phyloP scores from a whole-genome alignment of 1,140 invertebrate genomes.

The Paraescarpia echinospica region DNA sequence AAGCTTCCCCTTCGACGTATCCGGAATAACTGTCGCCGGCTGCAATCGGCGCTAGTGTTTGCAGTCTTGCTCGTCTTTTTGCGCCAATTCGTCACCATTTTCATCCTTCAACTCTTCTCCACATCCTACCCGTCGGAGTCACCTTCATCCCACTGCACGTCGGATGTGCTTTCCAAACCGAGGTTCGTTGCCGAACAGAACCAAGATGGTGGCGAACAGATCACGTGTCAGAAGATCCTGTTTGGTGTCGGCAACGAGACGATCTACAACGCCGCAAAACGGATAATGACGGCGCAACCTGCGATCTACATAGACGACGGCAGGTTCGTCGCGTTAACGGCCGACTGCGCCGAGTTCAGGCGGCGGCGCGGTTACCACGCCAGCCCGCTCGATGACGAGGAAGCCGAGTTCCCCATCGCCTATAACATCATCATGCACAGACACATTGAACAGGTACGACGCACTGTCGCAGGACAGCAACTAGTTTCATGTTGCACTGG shows the following conservation, averaged over 20 bases:
- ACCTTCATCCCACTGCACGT: background rate
- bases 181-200: background rate
- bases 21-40: background rate
- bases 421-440: constrained; percentile 28
- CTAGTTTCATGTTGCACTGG: no score
- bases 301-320: background rate
- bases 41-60: background rate
- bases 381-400: constrained; percentile 15
- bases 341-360: constrained; percentile 29
- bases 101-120: background rate
- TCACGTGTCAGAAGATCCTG: background rate
- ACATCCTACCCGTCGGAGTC: background rate
- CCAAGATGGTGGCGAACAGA: background rate
- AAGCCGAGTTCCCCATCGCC: constrained; percentile 28
- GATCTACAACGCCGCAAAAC: background rate
- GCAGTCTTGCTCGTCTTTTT: background rate
- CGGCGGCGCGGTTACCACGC: constrained; percentile 19
- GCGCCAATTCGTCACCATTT: background rate
- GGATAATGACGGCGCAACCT: background rate
- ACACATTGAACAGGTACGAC: constrained; percentile 30
- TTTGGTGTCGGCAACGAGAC: background rate
- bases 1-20: background rate
- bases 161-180: background rate
- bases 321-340: constrained; percentile 18
- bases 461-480: background rate